Evolutionary conservation across 1,140 invertebrate genomes (phyloP), one percentile per base, ranked within the genome.

Genomic region (Eumeta japonica): DNA sequence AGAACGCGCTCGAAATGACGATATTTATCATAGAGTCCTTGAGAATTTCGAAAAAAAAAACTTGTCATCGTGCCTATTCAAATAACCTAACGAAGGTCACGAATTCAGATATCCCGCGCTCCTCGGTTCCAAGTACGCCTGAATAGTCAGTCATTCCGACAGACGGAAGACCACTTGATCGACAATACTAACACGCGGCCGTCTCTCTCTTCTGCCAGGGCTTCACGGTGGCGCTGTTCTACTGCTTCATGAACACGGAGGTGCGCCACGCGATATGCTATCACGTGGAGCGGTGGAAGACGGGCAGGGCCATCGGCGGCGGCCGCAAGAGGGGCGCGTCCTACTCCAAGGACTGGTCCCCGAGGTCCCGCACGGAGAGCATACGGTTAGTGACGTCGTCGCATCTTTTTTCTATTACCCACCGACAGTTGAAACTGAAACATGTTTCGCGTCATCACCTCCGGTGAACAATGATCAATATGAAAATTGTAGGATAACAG

Each of bases 191-290:
- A n/a, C n/a, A n/a, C n/a, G n/a, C n/a, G n/a, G n/a, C n/a, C n/a
- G n/a, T n/a, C n/a, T n/a, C n/a, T n/a, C n/a, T 20, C 34, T 35
- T 33, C 29, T 43, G 72, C 20, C 74, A 93, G 88, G 90, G 91
- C 47, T 84, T 93, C 56, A 84, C 85, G 17, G 89, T 94, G 34
- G 88, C 90, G 16, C 62, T 94, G 13, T 87, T 94, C 65, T 94
- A 93, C 75, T 94, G 92, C 72, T 94, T 94, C 70, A 79, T 94
- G 41, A 95, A 94, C 75, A 89, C 87, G 1, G 92, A 95, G 75
- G 93, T 97, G 10, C 85, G 90, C 35, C 89, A 89, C 54, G 85
- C 89, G 0, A 70, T 94, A 39, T 79, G 84, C 33, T 88, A 93
- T 71, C 89, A 90, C 57, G 80, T 89, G 40, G 81, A 83, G 43